Conservation (phyloP, 1,140 invertebrate genomes). For the Phenacoccus solenopsis region DNA sequence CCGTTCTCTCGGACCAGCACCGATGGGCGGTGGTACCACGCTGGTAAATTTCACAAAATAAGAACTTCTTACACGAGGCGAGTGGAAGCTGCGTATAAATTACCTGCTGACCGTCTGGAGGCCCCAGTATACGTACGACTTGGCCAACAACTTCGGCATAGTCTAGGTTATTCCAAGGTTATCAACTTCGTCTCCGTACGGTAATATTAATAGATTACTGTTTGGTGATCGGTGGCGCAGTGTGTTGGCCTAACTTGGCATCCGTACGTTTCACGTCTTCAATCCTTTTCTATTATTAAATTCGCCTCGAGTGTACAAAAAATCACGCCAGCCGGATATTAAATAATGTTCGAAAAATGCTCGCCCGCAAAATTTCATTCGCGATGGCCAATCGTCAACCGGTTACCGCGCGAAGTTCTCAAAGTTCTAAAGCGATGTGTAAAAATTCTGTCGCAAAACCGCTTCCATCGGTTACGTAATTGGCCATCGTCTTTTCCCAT, state of each 20-base stretch:
- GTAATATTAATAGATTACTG: slow-evolving; percentile 13
- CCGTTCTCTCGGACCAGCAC: background rate
- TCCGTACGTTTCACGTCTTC: background rate
- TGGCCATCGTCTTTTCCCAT: too few relatives aligned
- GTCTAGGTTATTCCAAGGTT: slow-evolving; percentile 16
- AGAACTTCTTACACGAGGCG: background rate
- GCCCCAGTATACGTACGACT: background rate
- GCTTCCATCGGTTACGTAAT: too few relatives aligned
- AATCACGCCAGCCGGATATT: slow-evolving; percentile 5
- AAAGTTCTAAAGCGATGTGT: too few relatives aligned
- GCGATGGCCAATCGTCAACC: too few relatives aligned
- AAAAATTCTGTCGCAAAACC: too few relatives aligned
- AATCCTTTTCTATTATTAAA: background rate
- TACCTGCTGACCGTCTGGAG: background rate
- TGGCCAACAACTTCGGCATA: slow-evolving; percentile 6
- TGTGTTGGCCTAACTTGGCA: slow-evolving; percentile 1
- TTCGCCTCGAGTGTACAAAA: background rate
- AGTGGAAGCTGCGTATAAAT: background rate
- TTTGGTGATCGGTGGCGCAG: background rate
- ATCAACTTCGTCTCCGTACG: background rate
- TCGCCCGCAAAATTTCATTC: background rate
- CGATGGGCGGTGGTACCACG: background rate
- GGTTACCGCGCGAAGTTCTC: too few relatives aligned
- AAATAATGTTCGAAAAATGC: background rate
- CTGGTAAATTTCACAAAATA: background rate